Conservation (phyloP, 2,797 vertebrate genomes). For the Sebastes vulpes region DNA sequence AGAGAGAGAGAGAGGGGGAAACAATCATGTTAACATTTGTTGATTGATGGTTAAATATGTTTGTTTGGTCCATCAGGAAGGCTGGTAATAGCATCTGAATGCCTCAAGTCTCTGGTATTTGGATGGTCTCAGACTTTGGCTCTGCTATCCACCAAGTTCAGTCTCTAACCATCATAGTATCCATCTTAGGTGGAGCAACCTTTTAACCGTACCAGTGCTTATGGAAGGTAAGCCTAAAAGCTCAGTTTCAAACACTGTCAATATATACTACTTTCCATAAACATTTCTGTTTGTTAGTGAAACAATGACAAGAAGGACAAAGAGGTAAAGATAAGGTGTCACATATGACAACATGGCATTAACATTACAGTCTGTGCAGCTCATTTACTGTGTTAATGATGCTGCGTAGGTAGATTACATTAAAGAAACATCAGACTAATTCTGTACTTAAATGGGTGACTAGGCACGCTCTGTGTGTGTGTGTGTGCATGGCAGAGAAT, state of each 20-base stretch:
- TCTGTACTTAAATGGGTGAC: constrained; percentile 11
- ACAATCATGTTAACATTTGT: not conserved
- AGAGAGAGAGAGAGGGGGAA: not conserved
- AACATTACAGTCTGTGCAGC: not conserved
- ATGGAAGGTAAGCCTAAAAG: not conserved
- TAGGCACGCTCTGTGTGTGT: not conserved
- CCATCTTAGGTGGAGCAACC: not conserved
- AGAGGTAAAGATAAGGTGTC: not conserved
- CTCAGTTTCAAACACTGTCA: not conserved
- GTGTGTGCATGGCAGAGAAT: constrained; percentile 5
- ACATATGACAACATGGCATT: not conserved
- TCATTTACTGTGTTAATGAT: constrained; percentile 6
- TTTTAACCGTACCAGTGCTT: not conserved
- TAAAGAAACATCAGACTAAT: constrained; percentile 14
- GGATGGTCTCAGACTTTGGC: not conserved
- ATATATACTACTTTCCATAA: not conserved
- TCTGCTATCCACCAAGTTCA: not conserved
- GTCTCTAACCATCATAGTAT: not conserved
- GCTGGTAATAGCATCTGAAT: not conserved
- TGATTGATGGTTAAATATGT: not conserved
- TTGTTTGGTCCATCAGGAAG: not conserved
- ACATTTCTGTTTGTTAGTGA: not conserved
- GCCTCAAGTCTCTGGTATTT: not conserved
- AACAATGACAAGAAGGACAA: not conserved
- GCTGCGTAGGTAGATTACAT: not conserved